Evolutionary conservation across 2,113 vertebrate genomes (phyloP), one percentile per base, ranked within the genome.

Genomic region (Pyrgilauda ruficollis): DNA sequence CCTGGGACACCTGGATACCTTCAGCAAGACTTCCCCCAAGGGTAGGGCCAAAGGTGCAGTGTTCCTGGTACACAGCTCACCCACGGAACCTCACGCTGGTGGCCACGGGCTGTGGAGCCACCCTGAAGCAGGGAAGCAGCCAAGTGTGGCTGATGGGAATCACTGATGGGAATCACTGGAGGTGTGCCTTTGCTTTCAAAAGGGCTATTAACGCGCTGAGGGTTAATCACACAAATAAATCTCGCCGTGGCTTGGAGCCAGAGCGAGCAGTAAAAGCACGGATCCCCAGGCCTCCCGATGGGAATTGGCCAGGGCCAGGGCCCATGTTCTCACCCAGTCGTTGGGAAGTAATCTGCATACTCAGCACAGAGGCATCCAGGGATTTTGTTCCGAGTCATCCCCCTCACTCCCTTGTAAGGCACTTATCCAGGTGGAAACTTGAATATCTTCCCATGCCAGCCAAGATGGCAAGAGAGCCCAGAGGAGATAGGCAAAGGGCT

Each of bases 301-400:
- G 92, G 93, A 94, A 81, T 8, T 59, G 69, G 77, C 68, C 27
- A 20, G 43, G 69, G 39, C 72, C 3, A 1, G 56, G 44, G 44
- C 43, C 3, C 43, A 16, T 17, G 50, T 59, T 72, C 94, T 83
- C 88, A 90, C 49, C 39, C 46, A 82, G 41, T 27, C 0, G 0
- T 28, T 82, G 67, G 62, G 52, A 90, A 83, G 58, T n/a, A 79
- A 62, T 30, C 75, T 2, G 2, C 0, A 0, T 33, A 18, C 53
- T 79, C 82, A 16, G 43, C 56, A 72, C 17, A 2, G 13, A 78
- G 2, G 1, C 3, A 24, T 43, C 16, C 4, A 1, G 24, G 62
- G 37, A 23, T 35, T 93, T 43, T 59, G 21, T 41, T 55, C 1
- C 0, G 1, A 14, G 56, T 28, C 1, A 1, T 5, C 0, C 9